Evolutionary conservation across 2,888 invertebrate species (phyloP), one percentile per base, ranked within the genome.

Genomic region (Osedax frankpressi): DNA sequence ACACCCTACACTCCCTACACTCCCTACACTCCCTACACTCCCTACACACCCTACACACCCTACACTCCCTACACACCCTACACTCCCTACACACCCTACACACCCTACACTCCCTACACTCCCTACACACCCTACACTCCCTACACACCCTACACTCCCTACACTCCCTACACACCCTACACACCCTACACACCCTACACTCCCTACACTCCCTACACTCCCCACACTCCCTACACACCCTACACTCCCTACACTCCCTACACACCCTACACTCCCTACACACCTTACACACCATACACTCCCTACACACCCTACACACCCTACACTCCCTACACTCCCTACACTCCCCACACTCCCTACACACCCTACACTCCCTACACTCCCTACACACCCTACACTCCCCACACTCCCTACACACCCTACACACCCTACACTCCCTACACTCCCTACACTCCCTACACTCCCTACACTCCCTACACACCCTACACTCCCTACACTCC

Each of bases 321-420:
- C 11, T 91, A 82, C 90, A 90, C 75, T 86, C 93, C 77, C 88
- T 88, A n/a, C n/a, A n/a, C n/a, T n/a, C n/a, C n/a, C n/a, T n/a
- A n/a, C n/a, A n/a, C n/a, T n/a, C n/a, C n/a, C n/a, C n/a, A n/a
- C n/a, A n/a, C n/a, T n/a, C n/a, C n/a, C n/a, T n/a, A 44, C 44
- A 6, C 44, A 6, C 44, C 44, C 44, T 44, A 44, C 44, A 44
- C 44, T 19, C 44, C 44, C 19, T 19, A 11, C 44, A 11, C 44
- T 44, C 44, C 6, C 44, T 19, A 6, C 44, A 11, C 44, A 11
- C 44, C 19, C 44, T 44, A n/a, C 44, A 44, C 44, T 44, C 44
- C 19, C 44, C 19, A n/a, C 44, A 44, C 44, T 19, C 44, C 44
- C 44, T 19, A 11, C 44, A 11, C 44, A 11, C 44, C 19, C 44